Evolutionary conservation across 2,888 invertebrate species (phyloP).

Genomic region (Fragum sueziense): DNA sequence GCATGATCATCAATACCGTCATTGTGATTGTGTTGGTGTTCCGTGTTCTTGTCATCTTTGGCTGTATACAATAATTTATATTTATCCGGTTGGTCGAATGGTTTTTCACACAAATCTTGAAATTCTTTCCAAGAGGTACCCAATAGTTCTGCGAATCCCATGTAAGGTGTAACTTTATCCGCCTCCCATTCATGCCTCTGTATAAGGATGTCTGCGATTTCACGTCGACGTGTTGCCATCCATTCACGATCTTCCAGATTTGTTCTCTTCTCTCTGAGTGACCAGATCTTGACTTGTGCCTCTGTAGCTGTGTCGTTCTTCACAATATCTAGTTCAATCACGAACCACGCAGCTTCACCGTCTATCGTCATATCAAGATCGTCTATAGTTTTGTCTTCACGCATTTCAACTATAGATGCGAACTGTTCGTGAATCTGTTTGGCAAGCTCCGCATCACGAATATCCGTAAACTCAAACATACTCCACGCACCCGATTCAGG

Average conservation of each 20-base stretch:
- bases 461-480: neutral
- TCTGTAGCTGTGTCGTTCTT: conserved; percentile 65
- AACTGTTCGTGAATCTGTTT: neutral
- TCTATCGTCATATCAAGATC: conserved; percentile 62
- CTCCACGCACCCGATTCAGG: conserved; percentile 63
- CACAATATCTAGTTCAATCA: conserved; percentile 61
- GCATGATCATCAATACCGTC: neutral
- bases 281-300: conserved; percentile 56
- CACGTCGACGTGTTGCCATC: conserved; percentile 54
- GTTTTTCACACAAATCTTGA: conserved; percentile 50
- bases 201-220: conserved; percentile 54
- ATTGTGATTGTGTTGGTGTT: neutral
- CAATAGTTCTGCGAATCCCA: conserved; percentile 44
- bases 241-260: conserved; percentile 51
- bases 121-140: conserved; percentile 52
- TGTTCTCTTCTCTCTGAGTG: conserved; percentile 50
- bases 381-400: conserved; percentile 34
- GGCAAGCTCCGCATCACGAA: neutral
- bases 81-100: conserved; percentile 21
- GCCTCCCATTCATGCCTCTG: conserved; percentile 55
- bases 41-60: neutral
- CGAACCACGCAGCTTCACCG: conserved; percentile 67
- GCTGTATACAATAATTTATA: neutral
- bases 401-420: conserved; percentile 4
- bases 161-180: conserved; percentile 33